Percentiles rank a stretch among this genome's conserved stretches.
phyloP scores from a whole-genome alignment of 2,888 invertebrate genomes.

The Nomada lathburiana region DNA sequence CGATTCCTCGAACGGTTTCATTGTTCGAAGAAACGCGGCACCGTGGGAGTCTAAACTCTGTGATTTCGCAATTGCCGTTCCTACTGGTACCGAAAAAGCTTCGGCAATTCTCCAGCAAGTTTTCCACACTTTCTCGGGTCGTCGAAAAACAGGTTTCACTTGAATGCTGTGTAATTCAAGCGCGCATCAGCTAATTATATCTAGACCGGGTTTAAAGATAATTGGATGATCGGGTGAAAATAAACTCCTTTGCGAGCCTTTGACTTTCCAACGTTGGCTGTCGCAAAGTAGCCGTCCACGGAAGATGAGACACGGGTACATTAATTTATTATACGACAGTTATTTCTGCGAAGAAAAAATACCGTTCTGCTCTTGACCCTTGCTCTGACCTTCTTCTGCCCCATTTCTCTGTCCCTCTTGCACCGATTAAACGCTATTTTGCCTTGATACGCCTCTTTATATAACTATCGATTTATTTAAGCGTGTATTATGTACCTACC shows the following conservation, averaged over 20 bases:
- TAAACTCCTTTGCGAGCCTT: not conserved
- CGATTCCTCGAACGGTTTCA: slow-evolving; percentile 4
- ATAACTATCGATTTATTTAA: slow-evolving; percentile 50
- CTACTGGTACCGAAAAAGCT: not conserved
- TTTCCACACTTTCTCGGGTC: not conserved
- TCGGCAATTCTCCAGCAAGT: not conserved
- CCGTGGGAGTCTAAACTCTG: not conserved
- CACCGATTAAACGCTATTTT: slow-evolving; percentile 55
- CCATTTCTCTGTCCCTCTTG: slow-evolving; percentile 42
- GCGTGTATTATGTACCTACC: slow-evolving; percentile 32
- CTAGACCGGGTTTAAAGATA: not conserved
- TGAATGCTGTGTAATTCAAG: not conserved
- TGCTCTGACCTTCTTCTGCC: slow-evolving; percentile 51
- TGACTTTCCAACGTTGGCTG: slow-evolving; percentile 7
- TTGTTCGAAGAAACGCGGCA: slow-evolving; percentile 1
- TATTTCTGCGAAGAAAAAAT: slow-evolving; percentile 54
- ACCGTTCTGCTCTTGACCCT: slow-evolving; percentile 48
- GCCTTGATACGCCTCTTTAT: slow-evolving; percentile 19
- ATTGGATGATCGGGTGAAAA: not conserved
- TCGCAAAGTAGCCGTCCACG: slow-evolving; percentile 15
- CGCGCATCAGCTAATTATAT: not conserved
- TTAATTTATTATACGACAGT: slow-evolving; percentile 46
- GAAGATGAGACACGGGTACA: slow-evolving; percentile 27
- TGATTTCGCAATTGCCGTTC: not conserved
- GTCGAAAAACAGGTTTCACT: not conserved